Evolutionary conservation across 2,113 vertebrate genomes (phyloP).

Genomic region (Camarhynchus parvulus): DNA sequence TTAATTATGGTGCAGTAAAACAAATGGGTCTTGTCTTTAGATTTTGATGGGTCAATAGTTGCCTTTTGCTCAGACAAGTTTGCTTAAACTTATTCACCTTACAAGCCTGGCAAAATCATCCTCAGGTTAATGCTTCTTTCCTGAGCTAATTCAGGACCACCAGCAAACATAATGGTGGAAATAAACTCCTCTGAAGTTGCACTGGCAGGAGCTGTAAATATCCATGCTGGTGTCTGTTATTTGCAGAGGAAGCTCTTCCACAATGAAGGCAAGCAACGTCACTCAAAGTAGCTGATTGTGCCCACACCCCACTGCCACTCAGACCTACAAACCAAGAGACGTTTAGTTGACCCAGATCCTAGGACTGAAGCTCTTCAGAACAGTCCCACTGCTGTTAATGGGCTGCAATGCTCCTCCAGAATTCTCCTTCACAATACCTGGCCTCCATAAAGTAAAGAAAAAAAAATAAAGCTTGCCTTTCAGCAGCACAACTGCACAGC

Average conservation of each 20-base stretch:
- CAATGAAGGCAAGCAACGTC: neutral
- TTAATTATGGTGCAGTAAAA: neutral
- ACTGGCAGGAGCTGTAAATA: neutral
- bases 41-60: neutral
- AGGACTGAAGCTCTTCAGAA: neutral
- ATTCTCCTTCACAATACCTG: neutral
- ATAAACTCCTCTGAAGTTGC: neutral
- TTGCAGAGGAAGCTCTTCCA: neutral
- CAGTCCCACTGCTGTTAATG: accelerated
- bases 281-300: neutral
- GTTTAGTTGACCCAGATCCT: neutral
- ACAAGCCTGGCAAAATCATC: neutral
- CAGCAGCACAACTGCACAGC: neutral
- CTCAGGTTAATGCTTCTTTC: neutral
- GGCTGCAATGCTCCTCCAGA: neutral
- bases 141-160: neutral
- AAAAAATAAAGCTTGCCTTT: neutral
- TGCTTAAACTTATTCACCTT: neutral
- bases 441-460: neutral
- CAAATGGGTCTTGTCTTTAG: neutral
- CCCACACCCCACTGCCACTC: neutral
- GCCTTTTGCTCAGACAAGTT: neutral
- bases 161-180: neutral
- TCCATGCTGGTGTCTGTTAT: accelerated
- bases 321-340: neutral